Evolutionary conservation across 2,113 vertebrate genomes (phyloP).

Genomic region (Aegotheles bennettii): DNA sequence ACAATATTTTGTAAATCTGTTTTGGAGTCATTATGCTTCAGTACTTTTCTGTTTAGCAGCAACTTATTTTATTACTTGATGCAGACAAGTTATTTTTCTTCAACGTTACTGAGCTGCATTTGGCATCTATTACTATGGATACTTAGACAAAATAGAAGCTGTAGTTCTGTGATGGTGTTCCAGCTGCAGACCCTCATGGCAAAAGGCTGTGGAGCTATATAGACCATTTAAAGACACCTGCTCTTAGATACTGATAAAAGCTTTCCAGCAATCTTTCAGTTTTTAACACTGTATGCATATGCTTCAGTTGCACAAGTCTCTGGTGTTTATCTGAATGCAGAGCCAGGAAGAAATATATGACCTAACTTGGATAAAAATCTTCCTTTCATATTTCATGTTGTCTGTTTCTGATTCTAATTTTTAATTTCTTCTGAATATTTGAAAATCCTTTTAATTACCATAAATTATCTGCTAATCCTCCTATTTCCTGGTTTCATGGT

Average conservation of each 20-base stretch:
- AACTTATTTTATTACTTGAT: conserved; percentile 22
- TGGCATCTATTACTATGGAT: background rate
- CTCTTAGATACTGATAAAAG: background rate
- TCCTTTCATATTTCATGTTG: background rate
- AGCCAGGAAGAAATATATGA: background rate
- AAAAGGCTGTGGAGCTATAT: background rate
- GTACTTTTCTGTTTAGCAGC: conserved; percentile 21
- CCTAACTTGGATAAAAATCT: background rate
- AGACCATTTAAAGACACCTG: background rate
- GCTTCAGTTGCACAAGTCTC: background rate
- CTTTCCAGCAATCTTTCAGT: background rate
- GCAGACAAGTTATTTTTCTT: conserved; percentile 3
- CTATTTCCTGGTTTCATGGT: background rate
- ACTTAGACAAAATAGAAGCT: background rate
- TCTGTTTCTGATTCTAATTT: background rate
- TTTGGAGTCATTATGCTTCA: conserved; percentile 31
- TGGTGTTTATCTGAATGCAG: background rate
- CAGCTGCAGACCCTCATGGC: background rate
- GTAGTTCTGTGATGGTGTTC: background rate
- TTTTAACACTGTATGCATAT: background rate
- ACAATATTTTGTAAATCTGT: conserved; percentile 32
- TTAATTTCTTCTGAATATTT: background rate
- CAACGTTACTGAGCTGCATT: background rate
- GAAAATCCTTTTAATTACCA: background rate
- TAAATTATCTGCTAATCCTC: background rate